phyloP scores from a whole-genome alignment of 1,140 invertebrate genomes.

The Limonius californicus region DNA sequence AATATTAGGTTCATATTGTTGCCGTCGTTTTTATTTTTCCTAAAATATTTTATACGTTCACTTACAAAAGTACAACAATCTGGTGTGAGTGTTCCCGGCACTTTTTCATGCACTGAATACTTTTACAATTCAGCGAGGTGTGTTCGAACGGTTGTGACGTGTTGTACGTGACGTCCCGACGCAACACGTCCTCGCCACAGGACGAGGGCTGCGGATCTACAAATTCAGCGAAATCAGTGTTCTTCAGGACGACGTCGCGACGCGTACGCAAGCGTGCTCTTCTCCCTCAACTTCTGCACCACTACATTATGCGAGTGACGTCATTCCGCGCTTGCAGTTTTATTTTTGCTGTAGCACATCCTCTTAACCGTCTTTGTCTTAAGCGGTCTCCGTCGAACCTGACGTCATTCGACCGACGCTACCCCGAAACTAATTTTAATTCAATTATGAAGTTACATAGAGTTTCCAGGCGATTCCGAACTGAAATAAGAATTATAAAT shows the following conservation, averaged over 20 bases:
- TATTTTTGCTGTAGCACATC: not conserved
- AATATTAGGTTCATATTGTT: no score
- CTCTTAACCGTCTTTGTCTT: not conserved
- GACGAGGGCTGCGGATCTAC: slow-evolving; percentile 1
- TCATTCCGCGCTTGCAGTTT: not conserved
- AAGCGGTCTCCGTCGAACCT: not conserved
- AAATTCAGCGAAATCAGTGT: not conserved
- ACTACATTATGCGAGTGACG: not conserved
- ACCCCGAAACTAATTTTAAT: no score
- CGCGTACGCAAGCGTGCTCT: slow-evolving; percentile 12
- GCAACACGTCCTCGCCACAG: not conserved
- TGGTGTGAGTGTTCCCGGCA: no score
- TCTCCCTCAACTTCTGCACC: not conserved
- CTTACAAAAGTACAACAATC: no score
- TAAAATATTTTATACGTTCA: no score
- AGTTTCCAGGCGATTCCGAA: no score
- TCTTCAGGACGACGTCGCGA: slow-evolving; percentile 2
- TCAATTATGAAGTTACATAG: no score
- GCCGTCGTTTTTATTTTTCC: no score
- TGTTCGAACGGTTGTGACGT: no score
- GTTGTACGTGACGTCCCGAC: not conserved
- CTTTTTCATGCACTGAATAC: no score
- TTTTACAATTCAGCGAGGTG: no score
- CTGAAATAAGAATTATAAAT: no score
- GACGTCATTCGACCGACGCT: not conserved